Conservation (phyloP, 53 echinoderm and acorn worm species). For the Echinometra lucunter region DNA sequence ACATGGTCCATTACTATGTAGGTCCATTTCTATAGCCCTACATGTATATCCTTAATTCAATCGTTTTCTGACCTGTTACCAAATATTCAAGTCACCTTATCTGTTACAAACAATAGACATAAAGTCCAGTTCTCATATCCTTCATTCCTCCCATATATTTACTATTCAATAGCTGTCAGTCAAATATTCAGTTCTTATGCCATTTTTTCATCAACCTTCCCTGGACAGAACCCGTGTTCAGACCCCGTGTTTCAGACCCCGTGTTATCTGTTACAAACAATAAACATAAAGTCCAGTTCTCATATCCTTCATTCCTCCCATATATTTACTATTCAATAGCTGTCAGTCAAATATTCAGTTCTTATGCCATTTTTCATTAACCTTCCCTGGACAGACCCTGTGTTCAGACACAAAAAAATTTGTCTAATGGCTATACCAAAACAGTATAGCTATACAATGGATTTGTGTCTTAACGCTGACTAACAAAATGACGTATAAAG, state of each 20-base stretch:
- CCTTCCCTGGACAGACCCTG: not conserved
- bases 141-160: not conserved
- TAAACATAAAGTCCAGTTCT: not conserved
- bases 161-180: not conserved
- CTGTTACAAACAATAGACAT: not conserved
- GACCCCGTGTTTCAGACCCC: too few species aligned
- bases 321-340: not conserved
- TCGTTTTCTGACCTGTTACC: not conserved
- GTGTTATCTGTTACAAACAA: not conserved
- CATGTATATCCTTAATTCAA: not conserved
- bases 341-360: not conserved
- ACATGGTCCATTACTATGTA: too few species aligned
- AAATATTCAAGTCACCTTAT: not conserved
- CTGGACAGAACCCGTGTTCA: not conserved
- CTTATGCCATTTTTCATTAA: not conserved
- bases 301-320: not conserved
- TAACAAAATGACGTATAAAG: too few species aligned
- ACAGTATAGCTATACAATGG: too few species aligned
- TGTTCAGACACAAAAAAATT: too few species aligned
- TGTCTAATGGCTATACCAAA: too few species aligned
- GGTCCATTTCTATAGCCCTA: too few species aligned
- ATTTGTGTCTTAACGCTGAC: too few species aligned
- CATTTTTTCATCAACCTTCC: not conserved
- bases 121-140: not conserved
- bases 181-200: not conserved